Base-by-base conservation (phyloP, 1,140 invertebrate species). In the Scaptomyza montana region DNA sequence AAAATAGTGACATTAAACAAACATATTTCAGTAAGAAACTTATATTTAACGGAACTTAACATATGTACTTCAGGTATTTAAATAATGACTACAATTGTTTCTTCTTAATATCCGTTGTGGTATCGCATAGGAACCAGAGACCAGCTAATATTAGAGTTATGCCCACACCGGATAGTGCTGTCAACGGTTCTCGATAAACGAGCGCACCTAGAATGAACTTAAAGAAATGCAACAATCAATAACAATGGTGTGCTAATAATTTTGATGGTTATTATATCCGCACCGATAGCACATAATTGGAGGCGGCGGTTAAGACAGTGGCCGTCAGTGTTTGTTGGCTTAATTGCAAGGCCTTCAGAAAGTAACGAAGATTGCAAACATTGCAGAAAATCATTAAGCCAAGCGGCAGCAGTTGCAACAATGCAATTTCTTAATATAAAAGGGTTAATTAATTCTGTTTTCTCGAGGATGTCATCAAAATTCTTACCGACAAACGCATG, bases 241-340 rank as follows among this genome's bases (percentile, higher is more conserved):
- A n/a, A 16, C 57, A 59, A 61, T 12, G 30, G 5, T 33, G 6
- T 16, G 7, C 4, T 13, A 39, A 21, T 25, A 43, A 19, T 16
- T 16, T 16, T 16, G 0, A 0, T 36, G 2, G 7, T 8, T 9
- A 54, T 1, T 43, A 30, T n/a, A 10, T 3, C 41, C 92, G 92
- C 90, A 94, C 94, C 68, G 94, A 94, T 69, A 93, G 92, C 64
- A 94, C 77, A 73, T 94, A 95, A 90, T 94, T 94, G 1, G 93
- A 93, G 7, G 94, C 92, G 25, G 94, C 89, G 51, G 93, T 93
- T 45, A 92, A 90, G 6, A 95, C 92, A 10, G 94, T 94, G 28
- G 93, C 92, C 3, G 93, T 93, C 36, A 94, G 89, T 5, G 94
- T 94, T 61, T 94, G 94, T 54, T 91, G 90, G n/a, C 92, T 92